A percentile compares a stretch with the other conserved stretches of the same genome.
Conservation (phyloP, 2,113 vertebrate species). For the Catharus minimus region DNA sequence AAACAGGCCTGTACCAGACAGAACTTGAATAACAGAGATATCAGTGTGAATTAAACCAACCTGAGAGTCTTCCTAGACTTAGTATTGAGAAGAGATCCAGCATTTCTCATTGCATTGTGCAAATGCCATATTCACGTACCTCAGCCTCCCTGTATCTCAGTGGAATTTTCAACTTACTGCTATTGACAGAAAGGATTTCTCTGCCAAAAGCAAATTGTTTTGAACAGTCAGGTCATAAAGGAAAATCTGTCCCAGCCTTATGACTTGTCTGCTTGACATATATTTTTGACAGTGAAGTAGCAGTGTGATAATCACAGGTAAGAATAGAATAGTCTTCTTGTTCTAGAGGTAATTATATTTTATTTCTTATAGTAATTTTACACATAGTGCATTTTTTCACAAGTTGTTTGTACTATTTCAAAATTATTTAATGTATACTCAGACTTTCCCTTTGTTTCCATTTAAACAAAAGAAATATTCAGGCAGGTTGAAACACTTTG, state of each 20-base stretch:
- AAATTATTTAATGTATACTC: background rate
- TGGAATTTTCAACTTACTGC: background rate
- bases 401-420: background rate
- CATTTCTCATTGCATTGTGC: background rate
- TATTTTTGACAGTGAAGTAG: background rate
- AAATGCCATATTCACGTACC: background rate
- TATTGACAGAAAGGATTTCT: background rate
- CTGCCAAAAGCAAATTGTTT: background rate
- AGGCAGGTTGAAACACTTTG: background rate
- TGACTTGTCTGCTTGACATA: background rate
- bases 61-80: background rate
- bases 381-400: background rate
- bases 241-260: background rate
- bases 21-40: background rate
- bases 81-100: background rate
- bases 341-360: background rate
- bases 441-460: background rate
- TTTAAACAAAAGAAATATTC: background rate
- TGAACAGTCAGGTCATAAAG: background rate
- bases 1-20: background rate
- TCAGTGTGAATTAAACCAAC: background rate
- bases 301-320: background rate
- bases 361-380: background rate
- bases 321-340: background rate
- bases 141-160: fast-evolving